Percentiles rank a stretch among this genome's conserved stretches.
phyloP scores from a whole-genome alignment of 2,797 vertebrate genomes.

The Percopsis omiscomaycus region DNA sequence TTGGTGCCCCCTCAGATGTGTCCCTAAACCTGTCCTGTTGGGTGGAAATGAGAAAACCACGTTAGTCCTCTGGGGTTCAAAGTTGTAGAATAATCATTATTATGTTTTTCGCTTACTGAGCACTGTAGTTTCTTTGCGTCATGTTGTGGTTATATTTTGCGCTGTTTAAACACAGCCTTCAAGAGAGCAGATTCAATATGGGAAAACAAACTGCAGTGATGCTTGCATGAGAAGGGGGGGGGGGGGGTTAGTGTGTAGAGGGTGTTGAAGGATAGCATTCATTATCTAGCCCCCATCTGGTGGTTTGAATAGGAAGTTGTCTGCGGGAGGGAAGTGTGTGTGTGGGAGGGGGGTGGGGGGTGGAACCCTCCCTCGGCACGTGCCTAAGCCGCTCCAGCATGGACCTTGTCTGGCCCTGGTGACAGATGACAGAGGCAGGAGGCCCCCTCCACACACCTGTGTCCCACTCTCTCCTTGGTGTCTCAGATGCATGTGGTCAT shows the following conservation, averaged over 20 bases:
- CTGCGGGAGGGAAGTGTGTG: constrained; percentile 22
- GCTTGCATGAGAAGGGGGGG: constrained; percentile 33
- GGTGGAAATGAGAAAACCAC: neutral
- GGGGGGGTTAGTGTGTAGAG: constrained; percentile 26
- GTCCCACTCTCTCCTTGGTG: constrained; percentile 36
- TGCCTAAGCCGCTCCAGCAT: constrained; percentile 69
- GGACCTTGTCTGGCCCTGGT: constrained; percentile 51
- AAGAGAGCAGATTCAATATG: neutral
- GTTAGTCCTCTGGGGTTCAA: neutral
- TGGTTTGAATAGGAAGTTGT: constrained; percentile 71
- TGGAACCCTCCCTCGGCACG: constrained; percentile 70
- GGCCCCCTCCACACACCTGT: constrained; percentile 57
- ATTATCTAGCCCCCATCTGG: constrained; percentile 82
- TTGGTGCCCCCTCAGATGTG: neutral
- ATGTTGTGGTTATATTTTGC: too few relatives aligned
- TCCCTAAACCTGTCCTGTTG: neutral
- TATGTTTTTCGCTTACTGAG: neutral
- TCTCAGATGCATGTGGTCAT: constrained; percentile 15
- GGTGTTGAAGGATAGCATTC: constrained; percentile 68
- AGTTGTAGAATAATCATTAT: neutral
- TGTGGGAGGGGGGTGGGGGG: neutral
- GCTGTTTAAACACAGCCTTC: neutral
- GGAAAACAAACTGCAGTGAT: constrained; percentile 28
- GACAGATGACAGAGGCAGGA: constrained; percentile 55
- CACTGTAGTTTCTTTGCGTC: neutral